These are phyloP conservation scores for Tauraco erythrolophus DNA, from an alignment of 2,113 vertebrate genomes.

Conservation along the genomic window DNA sequence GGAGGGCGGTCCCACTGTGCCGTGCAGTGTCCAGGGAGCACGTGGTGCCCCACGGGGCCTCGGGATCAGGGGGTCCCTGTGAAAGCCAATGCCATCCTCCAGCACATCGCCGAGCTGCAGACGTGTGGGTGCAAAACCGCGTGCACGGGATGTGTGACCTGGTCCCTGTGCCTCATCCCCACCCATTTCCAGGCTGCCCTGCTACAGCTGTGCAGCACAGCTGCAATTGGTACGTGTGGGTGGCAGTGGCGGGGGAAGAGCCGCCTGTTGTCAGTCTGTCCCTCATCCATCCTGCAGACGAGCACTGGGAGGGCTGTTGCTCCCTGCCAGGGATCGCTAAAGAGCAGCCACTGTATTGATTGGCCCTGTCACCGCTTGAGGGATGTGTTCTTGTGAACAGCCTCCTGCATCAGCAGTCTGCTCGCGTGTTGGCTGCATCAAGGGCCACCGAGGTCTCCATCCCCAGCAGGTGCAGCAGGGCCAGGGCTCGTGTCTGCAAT, in stretches of 20 bases:
- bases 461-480: background rate
- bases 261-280: background rate
- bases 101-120: accelerated
- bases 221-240: background rate
- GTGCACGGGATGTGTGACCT: accelerated
- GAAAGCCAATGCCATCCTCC: accelerated
- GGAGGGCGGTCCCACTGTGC: background rate
- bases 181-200: background rate
- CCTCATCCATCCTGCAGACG: background rate
- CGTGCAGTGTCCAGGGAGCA: background rate
- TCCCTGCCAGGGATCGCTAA: background rate
- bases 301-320: background rate
- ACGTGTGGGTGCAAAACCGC: accelerated
- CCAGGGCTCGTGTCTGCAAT: accelerated
- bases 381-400: background rate
- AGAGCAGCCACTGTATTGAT: background rate
- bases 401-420: background rate
- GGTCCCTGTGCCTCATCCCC: background rate
- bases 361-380: background rate
- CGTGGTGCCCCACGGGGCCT: accelerated
- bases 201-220: background rate
- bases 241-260: background rate
- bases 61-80: accelerated
- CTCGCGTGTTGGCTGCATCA: background rate
- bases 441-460: background rate